Base-by-base conservation (phyloP, 2,113 vertebrate genomes). In the Marmota flaviventris region DNA sequence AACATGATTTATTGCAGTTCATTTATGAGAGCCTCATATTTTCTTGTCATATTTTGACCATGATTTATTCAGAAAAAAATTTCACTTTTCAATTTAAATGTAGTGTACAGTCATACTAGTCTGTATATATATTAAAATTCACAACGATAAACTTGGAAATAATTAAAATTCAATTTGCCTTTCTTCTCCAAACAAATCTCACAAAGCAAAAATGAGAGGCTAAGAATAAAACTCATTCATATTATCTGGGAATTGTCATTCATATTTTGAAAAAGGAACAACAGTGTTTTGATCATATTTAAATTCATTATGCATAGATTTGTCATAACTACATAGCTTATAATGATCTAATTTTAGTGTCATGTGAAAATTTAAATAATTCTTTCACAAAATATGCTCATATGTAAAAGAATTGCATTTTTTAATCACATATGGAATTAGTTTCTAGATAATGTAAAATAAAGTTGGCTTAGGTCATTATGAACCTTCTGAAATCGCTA, bases 21-120 rank as follows among this genome's bases (percentile, higher is more conserved):
- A n/a, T 89, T 97, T 96, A 69, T 72, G 45, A 95, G 76, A 98
- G 75, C 8, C 58, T 91, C 67, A 73, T 67, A 97, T 98, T 96
- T 97, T 97, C 94, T 89, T 97, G 96, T 96, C 97, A 97, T 96
- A 51, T 87, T 97, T 97, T 96, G 83, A 97, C 84, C 37, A 93
- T 93, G 91, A 93, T 81, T 96, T 96, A 91, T 95, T 95, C 22
- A 89, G 81, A 53, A 82, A 91, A 77, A 58, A 95, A 97, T n/a
- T 96, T 85, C 16, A 24, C 48, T 97, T 98, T 97, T 96, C 58
- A 94, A 95, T 96, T 83, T 78, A n/a, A 63, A 90, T 89, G 17
- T 87, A 81, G 32, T 65, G 34, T 92, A 76, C 67, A 96, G 79
- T 77, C 58, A 75, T 86, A 4, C 45, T 69, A 85, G 75, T 13